These are phyloP conservation scores for Lacanobia oleracea DNA, from an alignment of 2,888 invertebrate species.

Conservation along the genomic window DNA sequence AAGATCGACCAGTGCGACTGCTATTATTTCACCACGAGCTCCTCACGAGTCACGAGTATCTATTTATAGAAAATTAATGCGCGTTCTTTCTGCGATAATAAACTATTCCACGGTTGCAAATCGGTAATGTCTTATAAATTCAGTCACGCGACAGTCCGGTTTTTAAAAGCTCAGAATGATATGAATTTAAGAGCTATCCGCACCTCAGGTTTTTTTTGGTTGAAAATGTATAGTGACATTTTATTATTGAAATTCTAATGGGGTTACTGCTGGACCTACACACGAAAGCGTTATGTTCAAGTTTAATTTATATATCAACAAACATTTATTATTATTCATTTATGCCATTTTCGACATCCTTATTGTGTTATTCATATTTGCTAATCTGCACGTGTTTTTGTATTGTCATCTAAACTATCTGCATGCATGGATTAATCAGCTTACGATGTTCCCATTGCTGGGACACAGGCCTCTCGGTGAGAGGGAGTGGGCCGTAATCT, in stretches of 20 bases:
- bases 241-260: slow-evolving; percentile 8
- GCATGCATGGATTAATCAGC: too few species aligned
- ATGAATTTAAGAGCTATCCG: slow-evolving; percentile 2
- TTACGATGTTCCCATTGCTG: too few species aligned
- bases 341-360: slow-evolving; percentile 18
- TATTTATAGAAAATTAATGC: too few species aligned
- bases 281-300: slow-evolving; percentile 1
- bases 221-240: slow-evolving; percentile 1
- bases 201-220: neutral
- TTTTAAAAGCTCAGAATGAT: slow-evolving; percentile 10
- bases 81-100: too few species aligned
- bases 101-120: neutral
- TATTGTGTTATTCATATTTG: neutral
- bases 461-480: too few species aligned
- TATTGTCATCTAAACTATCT: neutral
- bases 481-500: too few species aligned
- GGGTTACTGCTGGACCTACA: slow-evolving; percentile 1
- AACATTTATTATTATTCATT: slow-evolving; percentile 5
- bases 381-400: slow-evolving; percentile 10
- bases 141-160: neutral
- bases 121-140: slow-evolving; percentile 20
- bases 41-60: too few species aligned
- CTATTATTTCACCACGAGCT: too few species aligned
- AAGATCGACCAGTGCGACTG: too few species aligned
- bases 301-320: neutral